phyloP scores from a whole-genome alignment of 2,113 vertebrate genomes.

The Albula glossodonta region DNA sequence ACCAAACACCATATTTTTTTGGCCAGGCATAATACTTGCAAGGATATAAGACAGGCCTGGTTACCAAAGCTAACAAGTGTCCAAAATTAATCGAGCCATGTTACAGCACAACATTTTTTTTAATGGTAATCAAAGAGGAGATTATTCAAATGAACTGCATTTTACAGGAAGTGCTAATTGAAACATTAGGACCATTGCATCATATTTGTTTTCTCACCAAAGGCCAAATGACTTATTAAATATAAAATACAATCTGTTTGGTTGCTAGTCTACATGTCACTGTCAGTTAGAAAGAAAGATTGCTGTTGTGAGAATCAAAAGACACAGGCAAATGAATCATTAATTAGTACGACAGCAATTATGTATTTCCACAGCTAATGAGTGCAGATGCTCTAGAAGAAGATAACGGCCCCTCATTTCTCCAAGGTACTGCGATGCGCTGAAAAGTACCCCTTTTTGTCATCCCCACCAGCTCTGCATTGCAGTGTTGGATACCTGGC shows the following conservation, averaged over 20 bases:
- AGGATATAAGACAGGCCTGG: too few species aligned
- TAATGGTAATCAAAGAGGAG: constrained; percentile 46
- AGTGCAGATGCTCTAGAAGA: constrained; percentile 60
- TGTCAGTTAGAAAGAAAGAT: constrained; percentile 36
- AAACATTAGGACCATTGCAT: constrained; percentile 53
- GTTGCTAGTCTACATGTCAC: constrained; percentile 43
- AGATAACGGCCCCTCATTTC: constrained; percentile 57
- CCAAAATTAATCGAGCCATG: constrained; percentile 40
- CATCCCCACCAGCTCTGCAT: neutral
- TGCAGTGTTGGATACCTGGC: neutral
- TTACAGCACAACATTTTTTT: constrained; percentile 38
- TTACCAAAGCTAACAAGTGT: neutral
- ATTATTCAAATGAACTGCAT: constrained; percentile 23
- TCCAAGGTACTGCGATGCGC: constrained; percentile 49
- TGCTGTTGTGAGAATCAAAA: constrained; percentile 44
- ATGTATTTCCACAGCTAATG: constrained; percentile 65
- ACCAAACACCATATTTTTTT: too few species aligned
- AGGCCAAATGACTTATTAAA: constrained; percentile 54
- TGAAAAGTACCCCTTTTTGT: constrained; percentile 30
- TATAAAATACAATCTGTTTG: constrained; percentile 43
- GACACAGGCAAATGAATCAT: constrained; percentile 52
- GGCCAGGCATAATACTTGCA: too few species aligned
- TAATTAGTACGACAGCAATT: constrained; percentile 64
- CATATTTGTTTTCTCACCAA: constrained; percentile 53
- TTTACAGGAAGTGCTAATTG: constrained; percentile 48